Conservation (phyloP, 2,797 vertebrate species). For the Meriones psammophilus region DNA sequence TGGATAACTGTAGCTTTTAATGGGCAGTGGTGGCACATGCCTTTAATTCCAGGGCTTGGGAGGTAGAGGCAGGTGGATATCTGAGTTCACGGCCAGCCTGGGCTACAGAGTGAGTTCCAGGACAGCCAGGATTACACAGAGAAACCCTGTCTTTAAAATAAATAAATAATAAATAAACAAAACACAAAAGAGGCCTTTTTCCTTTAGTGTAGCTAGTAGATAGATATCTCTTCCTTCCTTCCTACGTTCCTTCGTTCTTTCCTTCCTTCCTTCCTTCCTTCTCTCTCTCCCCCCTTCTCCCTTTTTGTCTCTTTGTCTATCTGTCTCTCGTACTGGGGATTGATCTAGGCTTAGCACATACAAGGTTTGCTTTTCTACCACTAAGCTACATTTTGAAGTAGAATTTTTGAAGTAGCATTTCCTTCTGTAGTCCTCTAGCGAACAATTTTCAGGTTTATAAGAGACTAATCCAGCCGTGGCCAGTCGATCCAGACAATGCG, state of each 20-base stretch:
- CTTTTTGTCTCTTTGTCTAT: too few species aligned
- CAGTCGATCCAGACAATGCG: neutral
- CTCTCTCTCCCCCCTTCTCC: too few species aligned
- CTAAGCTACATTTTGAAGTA: neutral
- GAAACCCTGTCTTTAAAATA: neutral
- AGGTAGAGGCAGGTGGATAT: neutral
- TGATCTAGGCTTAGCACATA: neutral
- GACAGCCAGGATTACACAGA: neutral
- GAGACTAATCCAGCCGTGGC: neutral
- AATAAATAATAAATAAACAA: neutral
- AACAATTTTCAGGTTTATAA: constrained; percentile 34
- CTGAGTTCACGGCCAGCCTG: neutral
- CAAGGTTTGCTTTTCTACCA: neutral
- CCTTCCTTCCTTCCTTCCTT: too few species aligned
- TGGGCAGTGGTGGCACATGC: rapidly evolving
- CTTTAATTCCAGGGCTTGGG: neutral
- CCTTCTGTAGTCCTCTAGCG: neutral
- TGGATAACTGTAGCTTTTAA: constrained; percentile 30
- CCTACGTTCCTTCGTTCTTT: too few species aligned
- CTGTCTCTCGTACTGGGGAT: neutral
- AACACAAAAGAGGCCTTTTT: neutral
- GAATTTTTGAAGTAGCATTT: neutral
- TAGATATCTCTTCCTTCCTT: too few species aligned
- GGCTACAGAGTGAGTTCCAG: neutral
- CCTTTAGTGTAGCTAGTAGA: neutral